Percentiles rank a stretch among this genome's conserved stretches.
Conservation (phyloP, 2,113 vertebrate genomes). For the Hippocampus barbouri region DNA sequence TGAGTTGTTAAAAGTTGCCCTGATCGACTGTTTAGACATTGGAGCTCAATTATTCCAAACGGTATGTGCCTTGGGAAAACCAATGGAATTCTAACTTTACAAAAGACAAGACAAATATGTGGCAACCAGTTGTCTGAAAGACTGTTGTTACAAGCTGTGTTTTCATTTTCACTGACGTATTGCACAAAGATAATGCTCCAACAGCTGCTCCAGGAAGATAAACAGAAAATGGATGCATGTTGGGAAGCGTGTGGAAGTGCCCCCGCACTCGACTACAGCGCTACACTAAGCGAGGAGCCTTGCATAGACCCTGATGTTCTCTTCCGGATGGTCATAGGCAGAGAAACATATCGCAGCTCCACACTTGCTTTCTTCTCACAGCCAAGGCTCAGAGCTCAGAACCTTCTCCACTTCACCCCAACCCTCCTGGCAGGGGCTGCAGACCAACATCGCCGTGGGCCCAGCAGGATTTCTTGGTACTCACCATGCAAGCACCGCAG, state of each 20-base stretch:
- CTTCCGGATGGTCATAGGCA: conserved; percentile 56
- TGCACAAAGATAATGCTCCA: conserved; percentile 18
- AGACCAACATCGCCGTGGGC: conserved; percentile 62
- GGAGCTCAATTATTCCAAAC: not conserved
- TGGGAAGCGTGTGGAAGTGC: conserved; percentile 28
- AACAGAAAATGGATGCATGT: conserved; percentile 55
- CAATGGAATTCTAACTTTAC: not conserved
- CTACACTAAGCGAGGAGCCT: conserved; percentile 30
- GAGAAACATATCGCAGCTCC: conserved; percentile 46
- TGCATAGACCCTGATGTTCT: conserved; percentile 49
- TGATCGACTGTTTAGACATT: not conserved
- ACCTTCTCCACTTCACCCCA: conserved; percentile 24
- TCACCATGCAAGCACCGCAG: conserved; percentile 66
- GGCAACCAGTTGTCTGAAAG: conserved; percentile 23
- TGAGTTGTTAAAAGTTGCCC: too few species aligned
- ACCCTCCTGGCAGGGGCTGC: conserved; percentile 30
- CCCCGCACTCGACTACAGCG: conserved; percentile 21
- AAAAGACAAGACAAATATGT: conserved; percentile 4
- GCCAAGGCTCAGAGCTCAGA: conserved; percentile 12
- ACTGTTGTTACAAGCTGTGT: conserved; percentile 14
- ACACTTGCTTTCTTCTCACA: conserved; percentile 45
- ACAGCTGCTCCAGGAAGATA: conserved; percentile 52
- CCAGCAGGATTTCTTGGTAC: conserved; percentile 64
- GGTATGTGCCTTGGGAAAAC: not conserved
- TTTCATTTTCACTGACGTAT: conserved; percentile 33